Conservation (phyloP, 2,888 invertebrate genomes). For the Crioceris asparagi region DNA sequence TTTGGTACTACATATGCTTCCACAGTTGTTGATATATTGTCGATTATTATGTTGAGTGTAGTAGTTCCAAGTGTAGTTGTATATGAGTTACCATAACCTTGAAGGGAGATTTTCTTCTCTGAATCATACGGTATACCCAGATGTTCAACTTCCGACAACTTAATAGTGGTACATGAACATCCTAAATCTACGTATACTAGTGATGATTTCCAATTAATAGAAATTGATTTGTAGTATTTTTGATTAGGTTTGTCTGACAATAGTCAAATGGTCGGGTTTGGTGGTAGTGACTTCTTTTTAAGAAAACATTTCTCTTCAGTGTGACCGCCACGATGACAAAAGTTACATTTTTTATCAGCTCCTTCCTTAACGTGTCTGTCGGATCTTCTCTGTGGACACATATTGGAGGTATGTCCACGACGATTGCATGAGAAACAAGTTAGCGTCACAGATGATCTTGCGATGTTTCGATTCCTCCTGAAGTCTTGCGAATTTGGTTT, state of each 20-base stretch:
- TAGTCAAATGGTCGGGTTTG: constrained; percentile 7
- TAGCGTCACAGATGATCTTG: no score
- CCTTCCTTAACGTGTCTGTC: no score
- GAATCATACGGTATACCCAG: constrained; percentile 4
- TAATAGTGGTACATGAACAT: constrained; percentile 14
- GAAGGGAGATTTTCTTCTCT: constrained; percentile 6
- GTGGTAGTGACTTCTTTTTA: constrained; percentile 1
- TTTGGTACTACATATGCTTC: constrained; percentile 14
- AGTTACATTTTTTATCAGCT: constrained; percentile 2
- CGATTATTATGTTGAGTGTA: constrained; percentile 9
- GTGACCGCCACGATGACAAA: constrained; percentile 4
- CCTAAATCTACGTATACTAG: constrained; percentile 16
- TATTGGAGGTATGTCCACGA: no score
- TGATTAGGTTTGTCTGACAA: constrained; percentile 6
- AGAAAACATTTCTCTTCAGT: constrained; percentile 3
- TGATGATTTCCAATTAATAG: constrained; percentile 11
- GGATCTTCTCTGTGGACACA: no score
- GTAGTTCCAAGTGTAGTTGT: constrained; percentile 8
- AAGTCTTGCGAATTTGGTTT: no score
- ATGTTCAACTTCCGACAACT: constrained; percentile 7
- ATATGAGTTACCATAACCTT: constrained; percentile 14
- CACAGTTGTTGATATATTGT: constrained; percentile 8
- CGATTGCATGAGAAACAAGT: no score
- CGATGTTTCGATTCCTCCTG: no score
- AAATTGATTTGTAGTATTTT: constrained; percentile 10